Evolutionary conservation across 1,140 invertebrate genomes (phyloP).

Genomic region (Nasonia giraulti): DNA sequence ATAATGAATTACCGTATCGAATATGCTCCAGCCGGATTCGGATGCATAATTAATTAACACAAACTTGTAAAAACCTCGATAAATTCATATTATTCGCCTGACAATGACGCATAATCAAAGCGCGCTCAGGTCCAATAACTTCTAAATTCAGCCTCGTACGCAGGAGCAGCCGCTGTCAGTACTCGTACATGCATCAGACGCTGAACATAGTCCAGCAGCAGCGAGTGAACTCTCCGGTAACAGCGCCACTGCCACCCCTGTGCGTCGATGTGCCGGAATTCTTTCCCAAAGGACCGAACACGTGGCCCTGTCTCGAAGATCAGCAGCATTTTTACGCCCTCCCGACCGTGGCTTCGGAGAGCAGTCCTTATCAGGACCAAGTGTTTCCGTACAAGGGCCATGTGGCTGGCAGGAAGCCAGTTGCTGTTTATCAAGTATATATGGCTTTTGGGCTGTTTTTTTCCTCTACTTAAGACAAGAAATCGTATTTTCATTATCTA

Average conservation of each 20-base stretch:
- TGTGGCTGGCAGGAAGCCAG: constrained; percentile 42
- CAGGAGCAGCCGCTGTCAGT: constrained; percentile 41
- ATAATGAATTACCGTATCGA: too few relatives aligned
- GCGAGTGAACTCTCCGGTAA: neutral
- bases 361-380: constrained; percentile 52
- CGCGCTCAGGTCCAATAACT: too few relatives aligned
- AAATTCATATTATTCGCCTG: too few relatives aligned
- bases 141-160: constrained; percentile 2
- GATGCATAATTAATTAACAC: too few relatives aligned
- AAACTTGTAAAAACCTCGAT: too few relatives aligned
- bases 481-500: neutral
- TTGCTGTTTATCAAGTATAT: constrained; percentile 53
- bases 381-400: constrained; percentile 49
- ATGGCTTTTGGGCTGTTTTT: too few relatives aligned
- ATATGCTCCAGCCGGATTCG: too few relatives aligned
- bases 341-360: neutral
- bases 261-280: constrained; percentile 70
- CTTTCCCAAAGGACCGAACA: constrained; percentile 62
- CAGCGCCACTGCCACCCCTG: constrained; percentile 51
- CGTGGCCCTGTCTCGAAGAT: constrained; percentile 31
- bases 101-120: too few relatives aligned
- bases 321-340: constrained; percentile 17
- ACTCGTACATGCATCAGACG: constrained; percentile 38
- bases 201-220: constrained; percentile 41
- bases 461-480: too few relatives aligned